phyloP scores from a whole-genome alignment of 1,140 invertebrate species.

The Plectus sambesii region DNA sequence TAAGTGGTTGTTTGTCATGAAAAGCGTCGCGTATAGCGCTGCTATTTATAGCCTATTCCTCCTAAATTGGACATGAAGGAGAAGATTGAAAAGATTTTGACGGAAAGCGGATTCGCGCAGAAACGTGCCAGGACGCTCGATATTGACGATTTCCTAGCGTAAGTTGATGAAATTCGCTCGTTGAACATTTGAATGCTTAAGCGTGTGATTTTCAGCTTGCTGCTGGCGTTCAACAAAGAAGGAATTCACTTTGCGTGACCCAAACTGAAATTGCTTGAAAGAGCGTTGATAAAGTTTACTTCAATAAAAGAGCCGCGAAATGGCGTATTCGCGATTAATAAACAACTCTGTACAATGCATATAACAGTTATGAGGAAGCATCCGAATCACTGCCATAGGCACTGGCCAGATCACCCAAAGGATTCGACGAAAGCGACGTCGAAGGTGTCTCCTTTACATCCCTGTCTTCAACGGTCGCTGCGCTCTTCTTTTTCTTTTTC shows the following conservation, averaged over 20 bases:
- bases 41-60: slow-evolving; percentile 59
- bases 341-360: no score
- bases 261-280: no score
- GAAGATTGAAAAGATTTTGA: slow-evolving; percentile 65
- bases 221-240: slow-evolving; percentile 39
- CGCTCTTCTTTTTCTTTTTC: no score
- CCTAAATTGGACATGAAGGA: slow-evolving; percentile 72
- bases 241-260: slow-evolving; percentile 40
- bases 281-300: no score
- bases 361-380: no score
- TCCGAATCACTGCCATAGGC: no score
- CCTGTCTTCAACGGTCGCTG: no score
- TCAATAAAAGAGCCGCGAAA: no score
- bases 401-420: no score
- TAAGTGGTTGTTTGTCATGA: slow-evolving; percentile 48
- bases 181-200: not conserved
- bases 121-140: slow-evolving; percentile 84
- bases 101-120: slow-evolving; percentile 56
- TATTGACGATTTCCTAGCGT: slow-evolving; percentile 85
- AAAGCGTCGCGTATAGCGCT: not conserved
- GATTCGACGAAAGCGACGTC: no score
- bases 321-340: no score
- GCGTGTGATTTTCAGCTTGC: slow-evolving; percentile 10
- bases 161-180: slow-evolving; percentile 31
- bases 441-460: no score